Percentiles rank a stretch among this genome's conserved stretches.
These are phyloP conservation scores for Toxotes chatareus DNA, from an alignment of 2,113 vertebrate species.

Conservation along the genomic window DNA sequence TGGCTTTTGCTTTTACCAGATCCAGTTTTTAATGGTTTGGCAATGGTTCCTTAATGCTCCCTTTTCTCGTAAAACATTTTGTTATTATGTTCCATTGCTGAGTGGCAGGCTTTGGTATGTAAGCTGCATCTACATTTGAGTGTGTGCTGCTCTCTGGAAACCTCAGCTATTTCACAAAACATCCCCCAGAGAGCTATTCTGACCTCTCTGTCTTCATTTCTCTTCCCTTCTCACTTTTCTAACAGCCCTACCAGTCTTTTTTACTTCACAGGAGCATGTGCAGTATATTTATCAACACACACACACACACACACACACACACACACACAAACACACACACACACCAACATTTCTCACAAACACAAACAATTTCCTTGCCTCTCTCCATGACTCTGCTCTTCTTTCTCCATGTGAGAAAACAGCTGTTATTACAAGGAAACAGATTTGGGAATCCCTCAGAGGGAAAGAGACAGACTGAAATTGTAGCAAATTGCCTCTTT, in stretches of 20 bases:
- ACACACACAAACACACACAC: background rate
- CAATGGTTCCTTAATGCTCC: background rate
- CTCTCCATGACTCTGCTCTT: background rate
- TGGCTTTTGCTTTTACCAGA: background rate
- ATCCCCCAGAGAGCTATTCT: background rate
- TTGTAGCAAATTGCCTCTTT: background rate
- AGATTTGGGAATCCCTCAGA: slow-evolving; percentile 7
- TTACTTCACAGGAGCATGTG: background rate
- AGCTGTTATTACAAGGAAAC: slow-evolving; percentile 12
- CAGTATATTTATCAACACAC: background rate
- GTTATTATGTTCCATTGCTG: background rate
- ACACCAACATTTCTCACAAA: background rate
- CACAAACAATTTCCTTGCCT: background rate
- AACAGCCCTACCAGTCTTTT: background rate
- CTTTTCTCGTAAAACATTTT: slow-evolving; percentile 2
- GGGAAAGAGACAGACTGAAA: background rate
- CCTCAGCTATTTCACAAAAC: background rate
- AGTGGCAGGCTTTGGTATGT: background rate
- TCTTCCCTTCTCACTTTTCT: background rate
- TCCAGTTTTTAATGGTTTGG: background rate
- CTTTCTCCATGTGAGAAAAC: background rate
- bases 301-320: background rate
- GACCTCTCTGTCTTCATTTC: background rate
- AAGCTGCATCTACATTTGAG: background rate
- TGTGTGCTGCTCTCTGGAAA: slow-evolving; percentile 2